Evolutionary conservation across 2,888 invertebrate species (phyloP).

Genomic region (Phengaris arion): DNA sequence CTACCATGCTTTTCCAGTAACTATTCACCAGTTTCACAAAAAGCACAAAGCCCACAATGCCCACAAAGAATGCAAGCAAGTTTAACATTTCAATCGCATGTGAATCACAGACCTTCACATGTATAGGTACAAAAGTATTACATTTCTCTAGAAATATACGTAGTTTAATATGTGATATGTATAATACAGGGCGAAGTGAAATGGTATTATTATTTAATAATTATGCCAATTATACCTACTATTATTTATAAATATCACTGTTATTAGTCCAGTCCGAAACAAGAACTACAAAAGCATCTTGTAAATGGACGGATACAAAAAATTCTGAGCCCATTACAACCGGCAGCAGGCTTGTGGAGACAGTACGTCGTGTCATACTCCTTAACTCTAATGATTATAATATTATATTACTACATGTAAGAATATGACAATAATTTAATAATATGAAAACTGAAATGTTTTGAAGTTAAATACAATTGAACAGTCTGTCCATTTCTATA

Average conservation of each 20-base stretch:
- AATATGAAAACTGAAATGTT: slow-evolving; percentile 20
- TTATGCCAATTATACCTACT: slow-evolving; percentile 31
- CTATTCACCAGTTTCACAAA: slow-evolving; percentile 1
- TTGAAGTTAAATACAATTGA: neutral
- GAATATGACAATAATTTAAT: slow-evolving; percentile 9
- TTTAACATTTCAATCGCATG: slow-evolving; percentile 1
- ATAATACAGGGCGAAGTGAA: neutral
- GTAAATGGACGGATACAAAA: slow-evolving; percentile 35
- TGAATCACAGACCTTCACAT: neutral
- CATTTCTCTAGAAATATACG: neutral
- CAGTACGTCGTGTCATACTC: neutral
- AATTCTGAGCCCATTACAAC: slow-evolving; percentile 24
- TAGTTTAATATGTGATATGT: neutral
- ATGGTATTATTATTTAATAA: slow-evolving; percentile 29
- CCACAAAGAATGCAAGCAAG: neutral
- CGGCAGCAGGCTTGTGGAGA: neutral
- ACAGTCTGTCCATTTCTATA: neutral
- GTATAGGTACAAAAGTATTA: neutral
- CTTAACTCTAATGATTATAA: neutral
- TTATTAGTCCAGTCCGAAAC: slow-evolving; percentile 26
- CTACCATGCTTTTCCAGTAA: neutral
- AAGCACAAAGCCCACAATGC: neutral
- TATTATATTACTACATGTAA: neutral
- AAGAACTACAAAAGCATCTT: slow-evolving; percentile 27
- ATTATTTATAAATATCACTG: slow-evolving; percentile 19